phyloP scores from a whole-genome alignment of 2,113 vertebrate species.

The Salvator merianae region DNA sequence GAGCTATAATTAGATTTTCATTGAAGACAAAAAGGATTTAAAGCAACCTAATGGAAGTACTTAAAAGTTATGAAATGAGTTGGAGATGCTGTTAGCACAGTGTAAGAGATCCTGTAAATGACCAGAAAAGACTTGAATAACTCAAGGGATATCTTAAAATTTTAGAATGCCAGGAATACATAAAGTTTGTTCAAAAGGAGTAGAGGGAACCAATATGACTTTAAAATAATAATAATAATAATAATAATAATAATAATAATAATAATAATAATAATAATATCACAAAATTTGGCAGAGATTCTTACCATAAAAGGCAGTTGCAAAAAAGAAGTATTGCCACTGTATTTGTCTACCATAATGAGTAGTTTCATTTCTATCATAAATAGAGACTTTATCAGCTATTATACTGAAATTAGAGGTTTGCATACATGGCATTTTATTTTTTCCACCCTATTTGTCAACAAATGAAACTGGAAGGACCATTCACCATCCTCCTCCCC shows the following conservation, averaged over 20 bases:
- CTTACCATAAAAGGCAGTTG: background rate
- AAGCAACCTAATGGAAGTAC: conserved; percentile 11
- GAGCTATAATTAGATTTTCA: conserved; percentile 19
- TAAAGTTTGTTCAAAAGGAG: background rate
- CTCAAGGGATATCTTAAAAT: background rate
- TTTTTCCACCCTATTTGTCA: background rate
- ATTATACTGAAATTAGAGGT: background rate
- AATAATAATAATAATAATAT: no score
- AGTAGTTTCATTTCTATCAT: background rate
- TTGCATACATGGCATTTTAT: background rate
- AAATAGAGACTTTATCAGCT: background rate
- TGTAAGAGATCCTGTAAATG: background rate
- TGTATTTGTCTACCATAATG: background rate
- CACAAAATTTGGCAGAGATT: background rate
- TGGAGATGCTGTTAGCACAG: background rate
- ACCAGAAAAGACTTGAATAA: background rate
- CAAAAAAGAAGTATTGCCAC: background rate
- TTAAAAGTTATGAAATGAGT: conserved; percentile 6
- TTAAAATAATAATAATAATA: background rate
- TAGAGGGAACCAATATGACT: background rate
- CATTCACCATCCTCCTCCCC: no score
- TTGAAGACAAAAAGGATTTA: conserved; percentile 22
- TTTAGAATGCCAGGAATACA: background rate
- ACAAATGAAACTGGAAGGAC: background rate
- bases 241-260: no score